A percentile compares a stretch with the other conserved stretches of the same genome.
phyloP scores from a whole-genome alignment of 2,113 vertebrate genomes.

The Pycnonotus jocosus region DNA sequence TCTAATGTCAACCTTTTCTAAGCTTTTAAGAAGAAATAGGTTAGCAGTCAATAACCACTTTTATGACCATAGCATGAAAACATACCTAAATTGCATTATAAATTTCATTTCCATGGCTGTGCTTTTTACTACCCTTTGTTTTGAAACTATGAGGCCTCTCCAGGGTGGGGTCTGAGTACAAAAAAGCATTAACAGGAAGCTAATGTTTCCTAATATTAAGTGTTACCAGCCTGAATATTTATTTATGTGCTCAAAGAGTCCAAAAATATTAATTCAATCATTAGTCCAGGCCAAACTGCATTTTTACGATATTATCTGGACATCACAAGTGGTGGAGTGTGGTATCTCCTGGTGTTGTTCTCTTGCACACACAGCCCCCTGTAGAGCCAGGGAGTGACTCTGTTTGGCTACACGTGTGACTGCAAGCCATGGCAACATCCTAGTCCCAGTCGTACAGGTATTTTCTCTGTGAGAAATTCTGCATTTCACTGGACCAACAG shows the following conservation, averaged over 20 bases:
- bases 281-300: neutral
- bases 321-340: neutral
- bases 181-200: neutral
- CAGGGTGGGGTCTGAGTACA: neutral
- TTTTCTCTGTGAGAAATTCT: neutral
- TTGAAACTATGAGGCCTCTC: neutral
- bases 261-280: neutral
- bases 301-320: neutral
- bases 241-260: neutral
- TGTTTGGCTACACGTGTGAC: accelerated
- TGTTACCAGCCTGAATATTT: neutral
- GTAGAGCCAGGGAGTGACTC: neutral
- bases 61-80: conserved; percentile 39
- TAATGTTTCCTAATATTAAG: neutral
- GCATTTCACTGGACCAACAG: neutral
- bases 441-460: too few species aligned
- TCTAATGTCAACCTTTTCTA: conserved; percentile 3
- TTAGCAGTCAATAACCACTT: conserved; percentile 48
- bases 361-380: neutral
- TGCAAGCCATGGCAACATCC: neutral
- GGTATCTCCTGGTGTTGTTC: neutral
- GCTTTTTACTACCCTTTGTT: conserved; percentile 22
- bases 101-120: conserved; percentile 1
- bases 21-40: conserved; percentile 44
- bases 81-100: neutral